Evolutionary conservation across 2,888 invertebrate genomes (phyloP), one percentile per base, ranked within the genome.

Genomic region (Acanthosepion pharaonis): DNA sequence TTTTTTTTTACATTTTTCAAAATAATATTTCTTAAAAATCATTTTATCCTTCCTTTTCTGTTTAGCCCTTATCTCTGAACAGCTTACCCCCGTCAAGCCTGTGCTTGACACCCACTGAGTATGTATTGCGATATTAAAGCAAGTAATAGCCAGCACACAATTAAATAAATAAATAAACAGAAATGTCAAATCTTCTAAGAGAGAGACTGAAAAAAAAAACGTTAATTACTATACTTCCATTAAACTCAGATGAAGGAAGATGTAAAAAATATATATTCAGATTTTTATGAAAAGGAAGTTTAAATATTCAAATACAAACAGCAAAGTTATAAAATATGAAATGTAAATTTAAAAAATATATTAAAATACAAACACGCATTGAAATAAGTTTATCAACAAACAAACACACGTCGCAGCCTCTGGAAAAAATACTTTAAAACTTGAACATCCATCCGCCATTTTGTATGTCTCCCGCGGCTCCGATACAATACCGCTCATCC

Each of bases 141-240:
- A 28, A 28, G 28, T 25, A 64, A 64, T 28, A 28, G 64, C 64
- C 5, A 25, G 11, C 8, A 78, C 28, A 78, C 28, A 59, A 59
- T 59, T 59, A 59, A 59, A 28, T n/a, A 78, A 78, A 78, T n/a
- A 78, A 9, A 78, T 78, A 78, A 78, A 78, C 11, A 78, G n/a
- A 78, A 78, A 28, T 78, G 3, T 78, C 15, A 78, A 11, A n/a
- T n/a, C n/a, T n/a, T 28, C n/a, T 28, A n/a, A n/a, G 5, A 78
- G n/a, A n/a, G 28, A n/a, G 28, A 78, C n/a, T 78, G 28, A n/a
- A 8, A 3, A n/a, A 78, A 78, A n/a, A 59, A 59, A 59, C 28
- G 78, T 78, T 78, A 78, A 78, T 78, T 78, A 78, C 78, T n/a
- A n/a, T 78, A n/a, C 78, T 78, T 78, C 78, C 78, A 78, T 78